Evolutionary conservation across 2,797 vertebrate genomes (phyloP).

Genomic region (Champsocephalus esox): DNA sequence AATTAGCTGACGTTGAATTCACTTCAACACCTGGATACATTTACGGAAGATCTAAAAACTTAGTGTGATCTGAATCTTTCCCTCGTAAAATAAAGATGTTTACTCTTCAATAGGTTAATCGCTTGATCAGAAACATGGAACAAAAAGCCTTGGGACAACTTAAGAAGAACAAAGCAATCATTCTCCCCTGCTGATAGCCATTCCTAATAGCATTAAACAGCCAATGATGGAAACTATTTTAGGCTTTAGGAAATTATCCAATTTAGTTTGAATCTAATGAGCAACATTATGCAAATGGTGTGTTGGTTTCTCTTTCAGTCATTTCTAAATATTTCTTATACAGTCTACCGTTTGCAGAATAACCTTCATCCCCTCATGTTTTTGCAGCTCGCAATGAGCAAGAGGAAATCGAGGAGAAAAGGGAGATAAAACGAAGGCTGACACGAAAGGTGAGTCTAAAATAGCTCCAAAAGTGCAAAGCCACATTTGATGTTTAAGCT

Average conservation of each 20-base stretch:
- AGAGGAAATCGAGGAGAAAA: constrained; percentile 97
- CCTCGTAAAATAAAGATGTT: constrained; percentile 17
- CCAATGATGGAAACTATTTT: constrained; percentile 57
- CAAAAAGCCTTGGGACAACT: constrained; percentile 38
- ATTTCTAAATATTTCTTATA: constrained; percentile 34
- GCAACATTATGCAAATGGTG: constrained; percentile 50
- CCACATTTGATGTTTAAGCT: constrained; percentile 26
- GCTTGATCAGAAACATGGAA: constrained; percentile 49
- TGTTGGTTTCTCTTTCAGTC: constrained; percentile 36
- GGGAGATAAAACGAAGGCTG: constrained; percentile 95
- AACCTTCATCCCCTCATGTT: constrained; percentile 48
- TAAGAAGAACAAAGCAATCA: constrained; percentile 50
- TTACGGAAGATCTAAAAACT: background rate
- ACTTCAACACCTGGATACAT: constrained; percentile 4
- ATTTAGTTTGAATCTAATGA: constrained; percentile 60
- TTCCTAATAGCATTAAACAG: constrained; percentile 62
- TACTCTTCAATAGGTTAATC: constrained; percentile 47
- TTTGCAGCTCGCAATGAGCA: constrained; percentile 96
- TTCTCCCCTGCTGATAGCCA: constrained; percentile 40
- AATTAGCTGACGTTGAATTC: too few species aligned
- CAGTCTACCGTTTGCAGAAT: constrained; percentile 11
- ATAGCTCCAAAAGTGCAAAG: constrained; percentile 58
- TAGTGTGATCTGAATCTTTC: background rate
- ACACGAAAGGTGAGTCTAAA: constrained; percentile 92
- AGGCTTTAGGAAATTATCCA: constrained; percentile 43